Conservation (phyloP, 2,888 invertebrate genomes). For the Volucella inflata region DNA sequence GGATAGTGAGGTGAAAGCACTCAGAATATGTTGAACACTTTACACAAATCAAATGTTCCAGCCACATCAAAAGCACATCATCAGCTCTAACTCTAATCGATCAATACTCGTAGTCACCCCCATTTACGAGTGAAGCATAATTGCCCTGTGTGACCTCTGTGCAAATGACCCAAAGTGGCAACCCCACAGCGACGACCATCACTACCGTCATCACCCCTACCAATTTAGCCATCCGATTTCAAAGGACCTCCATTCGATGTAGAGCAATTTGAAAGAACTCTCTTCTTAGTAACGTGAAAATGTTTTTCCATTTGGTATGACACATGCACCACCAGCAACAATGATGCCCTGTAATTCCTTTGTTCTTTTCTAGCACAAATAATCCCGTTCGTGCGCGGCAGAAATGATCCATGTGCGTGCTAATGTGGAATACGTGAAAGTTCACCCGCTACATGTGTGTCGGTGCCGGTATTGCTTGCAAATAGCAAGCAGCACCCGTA, state of each 20-base stretch:
- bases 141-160: background rate
- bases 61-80: no score
- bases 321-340: background rate
- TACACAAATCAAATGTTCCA: no score
- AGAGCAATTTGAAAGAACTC: constrained; percentile 1
- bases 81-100: background rate
- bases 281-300: constrained; percentile 2
- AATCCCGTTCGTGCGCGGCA: constrained; percentile 12
- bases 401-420: constrained; percentile 53
- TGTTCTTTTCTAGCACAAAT: constrained; percentile 17
- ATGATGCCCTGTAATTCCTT: constrained; percentile 17
- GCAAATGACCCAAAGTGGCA: background rate
- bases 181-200: no score
- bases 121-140: background rate
- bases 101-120: background rate
- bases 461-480: background rate
- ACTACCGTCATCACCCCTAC: background rate
- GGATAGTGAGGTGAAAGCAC: no score
- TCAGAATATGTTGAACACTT: no score
- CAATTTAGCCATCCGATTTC: constrained; percentile 1
- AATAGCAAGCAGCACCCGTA: constrained; percentile 19
- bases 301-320: background rate
- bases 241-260: background rate
- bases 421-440: constrained; percentile 57
- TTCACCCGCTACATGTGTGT: constrained; percentile 23